Percentiles rank a stretch among this genome's conserved stretches.
These are phyloP conservation scores for Peromyscus polionotus DNA, from an alignment of 2,113 vertebrate genomes.

Conservation along the genomic window DNA sequence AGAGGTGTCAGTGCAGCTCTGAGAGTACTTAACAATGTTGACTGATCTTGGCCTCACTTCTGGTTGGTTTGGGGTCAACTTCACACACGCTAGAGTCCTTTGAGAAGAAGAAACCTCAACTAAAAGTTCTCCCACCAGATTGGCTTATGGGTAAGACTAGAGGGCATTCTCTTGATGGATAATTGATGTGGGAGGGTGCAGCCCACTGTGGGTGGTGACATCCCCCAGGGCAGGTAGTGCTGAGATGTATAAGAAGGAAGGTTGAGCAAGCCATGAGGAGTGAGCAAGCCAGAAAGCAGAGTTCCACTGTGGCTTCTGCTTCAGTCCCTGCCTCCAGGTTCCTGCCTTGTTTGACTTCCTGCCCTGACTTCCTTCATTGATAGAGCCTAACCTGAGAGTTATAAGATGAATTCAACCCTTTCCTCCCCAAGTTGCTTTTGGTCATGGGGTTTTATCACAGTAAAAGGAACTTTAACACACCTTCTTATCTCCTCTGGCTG, in stretches of 20 bases:
- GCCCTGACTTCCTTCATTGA: neutral
- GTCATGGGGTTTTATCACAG: neutral
- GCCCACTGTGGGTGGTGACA: neutral
- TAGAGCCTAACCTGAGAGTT: no score
- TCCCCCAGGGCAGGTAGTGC: neutral
- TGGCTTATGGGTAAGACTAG: neutral
- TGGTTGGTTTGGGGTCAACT: neutral
- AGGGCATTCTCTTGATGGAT: neutral
- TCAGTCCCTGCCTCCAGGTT: neutral
- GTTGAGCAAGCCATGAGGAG: neutral
- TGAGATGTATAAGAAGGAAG: neutral
- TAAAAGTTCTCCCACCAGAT: neutral
- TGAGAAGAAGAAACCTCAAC: neutral
- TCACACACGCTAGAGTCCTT: neutral
- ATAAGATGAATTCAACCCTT: neutral
- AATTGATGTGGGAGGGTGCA: neutral
- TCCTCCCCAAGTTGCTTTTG: neutral
- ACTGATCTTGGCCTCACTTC: slow-evolving; percentile 39
- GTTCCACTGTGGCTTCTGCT: neutral
- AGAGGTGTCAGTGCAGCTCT: neutral
- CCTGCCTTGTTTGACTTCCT: neutral
- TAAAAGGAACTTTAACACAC: neutral
- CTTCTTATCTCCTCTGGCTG: neutral
- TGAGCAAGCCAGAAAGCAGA: neutral
- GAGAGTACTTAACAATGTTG: slow-evolving; percentile 29